A percentile compares a stretch with the other conserved stretches of the same genome.
Conservation (phyloP, 2,113 vertebrate species). For the Python bivittatus region DNA sequence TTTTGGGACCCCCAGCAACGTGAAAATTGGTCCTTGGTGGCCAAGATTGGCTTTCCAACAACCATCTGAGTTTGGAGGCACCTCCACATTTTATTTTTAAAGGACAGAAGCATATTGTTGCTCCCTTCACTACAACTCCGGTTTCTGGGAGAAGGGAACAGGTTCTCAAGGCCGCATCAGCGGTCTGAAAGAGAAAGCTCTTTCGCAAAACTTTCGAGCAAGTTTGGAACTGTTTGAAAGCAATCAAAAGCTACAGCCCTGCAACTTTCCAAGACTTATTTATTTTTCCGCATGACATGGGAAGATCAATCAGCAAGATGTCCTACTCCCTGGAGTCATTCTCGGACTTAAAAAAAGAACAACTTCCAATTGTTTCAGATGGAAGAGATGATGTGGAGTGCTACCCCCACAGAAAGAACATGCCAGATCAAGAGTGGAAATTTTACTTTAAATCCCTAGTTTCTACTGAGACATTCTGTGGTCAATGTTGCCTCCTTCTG, state of each 20-base stretch:
- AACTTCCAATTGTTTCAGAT: background rate
- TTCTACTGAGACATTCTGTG: background rate
- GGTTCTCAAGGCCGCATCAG: background rate
- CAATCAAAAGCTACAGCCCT: background rate
- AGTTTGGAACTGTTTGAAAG: background rate
- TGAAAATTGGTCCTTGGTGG: background rate
- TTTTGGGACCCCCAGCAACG: background rate
- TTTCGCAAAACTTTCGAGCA: background rate
- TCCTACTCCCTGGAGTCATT: background rate
- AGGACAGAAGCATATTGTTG: background rate
- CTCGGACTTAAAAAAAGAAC: background rate
- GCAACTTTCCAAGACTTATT: background rate
- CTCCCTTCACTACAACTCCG: background rate
- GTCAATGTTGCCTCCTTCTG: background rate
- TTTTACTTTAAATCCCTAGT: background rate
- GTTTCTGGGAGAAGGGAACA: background rate
- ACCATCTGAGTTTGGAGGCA: background rate
- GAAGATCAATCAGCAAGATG: background rate
- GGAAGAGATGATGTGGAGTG: background rate
- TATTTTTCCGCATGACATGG: background rate
- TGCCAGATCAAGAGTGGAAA: background rate
- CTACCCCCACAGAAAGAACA: background rate
- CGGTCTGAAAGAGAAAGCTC: too few species aligned
- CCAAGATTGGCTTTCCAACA: background rate
- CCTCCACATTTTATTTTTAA: background rate